Evolutionary conservation across 2,113 vertebrate species (phyloP).

Genomic region (Garra rufa): DNA sequence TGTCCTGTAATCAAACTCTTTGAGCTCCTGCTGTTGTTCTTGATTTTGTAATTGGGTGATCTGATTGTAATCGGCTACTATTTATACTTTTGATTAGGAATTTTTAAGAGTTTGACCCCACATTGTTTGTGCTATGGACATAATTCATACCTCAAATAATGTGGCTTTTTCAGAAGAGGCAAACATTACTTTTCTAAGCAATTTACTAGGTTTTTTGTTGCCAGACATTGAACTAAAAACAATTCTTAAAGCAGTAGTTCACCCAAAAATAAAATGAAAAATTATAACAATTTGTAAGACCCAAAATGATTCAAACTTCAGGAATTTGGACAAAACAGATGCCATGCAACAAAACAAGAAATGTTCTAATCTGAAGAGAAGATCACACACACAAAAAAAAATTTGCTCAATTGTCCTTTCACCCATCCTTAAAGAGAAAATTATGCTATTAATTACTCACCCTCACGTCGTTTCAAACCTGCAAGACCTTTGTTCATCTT

Average conservation of each 20-base stretch:
- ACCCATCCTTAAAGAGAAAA: too few species aligned
- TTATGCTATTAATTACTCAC: too few species aligned
- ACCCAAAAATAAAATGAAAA: not conserved
- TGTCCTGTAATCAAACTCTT: constrained; percentile 13
- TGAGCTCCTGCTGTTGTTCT: not conserved
- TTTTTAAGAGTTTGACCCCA: not conserved
- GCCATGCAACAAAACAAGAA: too few species aligned
- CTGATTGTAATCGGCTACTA: not conserved
- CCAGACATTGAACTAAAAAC: not conserved
- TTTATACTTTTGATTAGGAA: not conserved
- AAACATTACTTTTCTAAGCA: not conserved
- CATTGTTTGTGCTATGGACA: not conserved
- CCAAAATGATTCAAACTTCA: too few species aligned
- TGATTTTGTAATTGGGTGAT: constrained; percentile 14
- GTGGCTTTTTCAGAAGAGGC: not conserved
- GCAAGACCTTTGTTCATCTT: too few species aligned
- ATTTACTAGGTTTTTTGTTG: not conserved
- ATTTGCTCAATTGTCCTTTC: too few species aligned
- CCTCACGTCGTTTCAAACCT: too few species aligned
- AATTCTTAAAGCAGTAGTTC: not conserved
- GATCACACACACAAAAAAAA: too few species aligned
- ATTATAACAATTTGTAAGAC: too few species aligned
- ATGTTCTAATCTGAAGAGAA: too few species aligned
- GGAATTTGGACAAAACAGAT: too few species aligned
- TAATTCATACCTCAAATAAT: not conserved